Conservation (phyloP, 2,113 vertebrate genomes). For the Chionodraco myersi region DNA sequence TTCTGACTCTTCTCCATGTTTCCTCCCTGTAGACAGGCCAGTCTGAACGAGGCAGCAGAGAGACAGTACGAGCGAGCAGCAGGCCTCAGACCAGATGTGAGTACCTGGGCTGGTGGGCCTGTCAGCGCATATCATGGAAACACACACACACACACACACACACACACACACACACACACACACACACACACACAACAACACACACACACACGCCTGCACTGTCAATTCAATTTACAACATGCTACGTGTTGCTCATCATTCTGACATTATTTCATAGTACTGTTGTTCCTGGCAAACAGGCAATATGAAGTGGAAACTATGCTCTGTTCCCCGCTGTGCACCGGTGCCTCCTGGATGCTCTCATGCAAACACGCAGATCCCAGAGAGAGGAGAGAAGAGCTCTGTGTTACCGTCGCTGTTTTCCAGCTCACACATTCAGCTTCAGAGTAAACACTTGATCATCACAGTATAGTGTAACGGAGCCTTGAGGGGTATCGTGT, state of each 20-base stretch:
- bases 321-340: neutral
- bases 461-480: slow-evolving; percentile 25
- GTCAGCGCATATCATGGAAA: no score
- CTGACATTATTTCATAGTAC: slow-evolving; percentile 23
- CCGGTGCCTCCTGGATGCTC: neutral
- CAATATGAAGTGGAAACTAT: slow-evolving; percentile 44
- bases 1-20: slow-evolving; percentile 4
- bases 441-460: slow-evolving; percentile 34
- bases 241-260: slow-evolving; percentile 32
- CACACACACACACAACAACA: no score
- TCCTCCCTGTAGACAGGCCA: slow-evolving; percentile 88
- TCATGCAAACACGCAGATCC: slow-evolving; percentile 31
- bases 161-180: no score
- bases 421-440: slow-evolving; percentile 25
- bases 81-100: slow-evolving; percentile 92
- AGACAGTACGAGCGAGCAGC: slow-evolving; percentile 92
- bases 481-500: slow-evolving; percentile 32
- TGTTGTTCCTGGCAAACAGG: slow-evolving; percentile 55
- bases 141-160: neutral
- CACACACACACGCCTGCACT: neutral
- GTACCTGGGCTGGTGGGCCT: slow-evolving; percentile 65
- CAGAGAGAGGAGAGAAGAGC: slow-evolving; percentile 6
- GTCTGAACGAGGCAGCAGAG: slow-evolving; percentile 95
- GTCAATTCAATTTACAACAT: slow-evolving; percentile 58
- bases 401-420: neutral